Evolutionary conservation across 2,888 invertebrate genomes (phyloP).

Genomic region (Apodemia mormo): DNA sequence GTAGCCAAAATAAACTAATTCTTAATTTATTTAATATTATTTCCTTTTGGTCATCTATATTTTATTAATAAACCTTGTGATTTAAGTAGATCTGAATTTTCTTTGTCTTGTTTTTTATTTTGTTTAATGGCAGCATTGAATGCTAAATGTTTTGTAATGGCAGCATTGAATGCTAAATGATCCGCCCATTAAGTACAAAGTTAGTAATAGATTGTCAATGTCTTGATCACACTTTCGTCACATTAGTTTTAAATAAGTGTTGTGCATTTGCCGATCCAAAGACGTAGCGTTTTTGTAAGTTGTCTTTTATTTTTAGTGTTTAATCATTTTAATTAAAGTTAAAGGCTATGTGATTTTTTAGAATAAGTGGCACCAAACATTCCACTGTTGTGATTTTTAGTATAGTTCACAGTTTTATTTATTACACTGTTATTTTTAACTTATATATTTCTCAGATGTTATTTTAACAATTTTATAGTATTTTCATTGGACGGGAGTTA

Average conservation of each 20-base stretch:
- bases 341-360: conserved; percentile 72
- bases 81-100: conserved; percentile 19
- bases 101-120: not conserved
- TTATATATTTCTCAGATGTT: conserved; percentile 39
- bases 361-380: conserved; percentile 71
- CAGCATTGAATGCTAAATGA: conserved; percentile 12
- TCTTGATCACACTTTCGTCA: conserved; percentile 11
- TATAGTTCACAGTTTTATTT: conserved; percentile 53
- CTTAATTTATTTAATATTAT: not conserved
- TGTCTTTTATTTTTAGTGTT: not conserved
- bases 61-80: not conserved
- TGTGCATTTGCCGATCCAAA: conserved; percentile 65
- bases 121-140: not conserved
- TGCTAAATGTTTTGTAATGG: conserved; percentile 5
- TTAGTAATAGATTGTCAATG: conserved; percentile 2
- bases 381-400: conserved; percentile 76
- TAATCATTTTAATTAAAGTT: conserved; percentile 26
- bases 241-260: conserved; percentile 6
- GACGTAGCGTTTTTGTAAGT: conserved; percentile 49
- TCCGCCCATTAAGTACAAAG: conserved; percentile 13
- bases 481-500: conserved; percentile 41
- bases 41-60: not conserved
- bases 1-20: no score
- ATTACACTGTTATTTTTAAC: conserved; percentile 44
- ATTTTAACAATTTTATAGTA: conserved; percentile 38